Conservation (phyloP, 2,888 invertebrate genomes). For the Creontiades dilutus region DNA sequence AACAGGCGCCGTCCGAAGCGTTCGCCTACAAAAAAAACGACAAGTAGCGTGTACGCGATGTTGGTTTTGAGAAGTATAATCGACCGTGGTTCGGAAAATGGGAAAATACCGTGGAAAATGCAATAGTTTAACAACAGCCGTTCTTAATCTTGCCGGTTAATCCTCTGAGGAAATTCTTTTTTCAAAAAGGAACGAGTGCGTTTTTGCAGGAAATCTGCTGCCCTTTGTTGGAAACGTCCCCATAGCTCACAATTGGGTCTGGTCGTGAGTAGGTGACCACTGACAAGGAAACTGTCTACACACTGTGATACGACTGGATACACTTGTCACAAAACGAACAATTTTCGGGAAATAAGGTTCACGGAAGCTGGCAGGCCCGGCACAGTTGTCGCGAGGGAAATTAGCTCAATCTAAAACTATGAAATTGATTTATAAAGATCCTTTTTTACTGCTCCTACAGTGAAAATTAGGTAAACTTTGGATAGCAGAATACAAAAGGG, state of each 20-base stretch:
- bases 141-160: background rate
- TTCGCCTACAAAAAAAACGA: background rate
- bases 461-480: no score
- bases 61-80: background rate
- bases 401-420: no score
- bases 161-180: background rate
- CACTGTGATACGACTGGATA: no score
- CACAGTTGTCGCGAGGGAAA: no score
- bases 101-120: constrained; percentile 12
- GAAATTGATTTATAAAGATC: no score
- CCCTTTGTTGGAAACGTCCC: background rate
- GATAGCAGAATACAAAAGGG: no score
- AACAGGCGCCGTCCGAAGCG: constrained; percentile 19
- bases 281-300: no score
- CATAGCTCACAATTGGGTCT: constrained; percentile 25
- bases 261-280: background rate
- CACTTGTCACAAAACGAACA: no score
- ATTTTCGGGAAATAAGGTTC: no score
- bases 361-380: no score
- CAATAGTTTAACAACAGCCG: constrained; percentile 18
- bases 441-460: no score
- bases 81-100: constrained; percentile 24
- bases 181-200: background rate
- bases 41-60: background rate
- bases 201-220: background rate